phyloP scores from a whole-genome alignment of 2,113 vertebrate genomes.

The Corvus moneduloides region DNA sequence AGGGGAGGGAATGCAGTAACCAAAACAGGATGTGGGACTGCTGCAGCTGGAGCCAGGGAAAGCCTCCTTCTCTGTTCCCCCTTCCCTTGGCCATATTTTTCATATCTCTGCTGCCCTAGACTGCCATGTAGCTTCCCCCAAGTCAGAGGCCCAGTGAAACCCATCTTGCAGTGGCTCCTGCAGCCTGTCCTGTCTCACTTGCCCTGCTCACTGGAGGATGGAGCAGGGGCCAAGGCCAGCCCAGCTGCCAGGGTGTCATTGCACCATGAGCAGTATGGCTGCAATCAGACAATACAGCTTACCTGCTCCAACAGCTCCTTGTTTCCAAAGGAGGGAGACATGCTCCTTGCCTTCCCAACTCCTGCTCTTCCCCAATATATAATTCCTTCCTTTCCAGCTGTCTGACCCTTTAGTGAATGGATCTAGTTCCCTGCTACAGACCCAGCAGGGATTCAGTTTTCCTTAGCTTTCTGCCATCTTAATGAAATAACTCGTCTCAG shows the following conservation, averaged over 20 bases:
- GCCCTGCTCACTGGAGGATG: neutral
- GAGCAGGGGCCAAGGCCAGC: neutral
- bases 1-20: neutral
- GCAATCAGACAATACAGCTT: neutral
- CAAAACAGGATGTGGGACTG: neutral
- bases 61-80: neutral
- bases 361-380: neutral
- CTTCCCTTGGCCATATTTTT: neutral
- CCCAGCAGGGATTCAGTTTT: neutral
- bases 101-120: neutral
- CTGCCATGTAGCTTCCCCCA: neutral
- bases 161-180: neutral
- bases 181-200: neutral
- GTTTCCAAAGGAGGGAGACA: neutral
- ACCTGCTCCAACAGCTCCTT: neutral
- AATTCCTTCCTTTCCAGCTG: neutral
- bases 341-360: neutral
- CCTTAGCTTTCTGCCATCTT: neutral
- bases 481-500: rapidly evolving
- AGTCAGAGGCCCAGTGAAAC: neutral
- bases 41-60: neutral
- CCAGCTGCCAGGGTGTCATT: neutral
- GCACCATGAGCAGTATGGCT: neutral
- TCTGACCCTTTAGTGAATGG: neutral
- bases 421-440: neutral